Evolutionary conservation across 2,113 vertebrate species (phyloP), one percentile per base, ranked within the genome.

Genomic region (Apteryx owenii): DNA sequence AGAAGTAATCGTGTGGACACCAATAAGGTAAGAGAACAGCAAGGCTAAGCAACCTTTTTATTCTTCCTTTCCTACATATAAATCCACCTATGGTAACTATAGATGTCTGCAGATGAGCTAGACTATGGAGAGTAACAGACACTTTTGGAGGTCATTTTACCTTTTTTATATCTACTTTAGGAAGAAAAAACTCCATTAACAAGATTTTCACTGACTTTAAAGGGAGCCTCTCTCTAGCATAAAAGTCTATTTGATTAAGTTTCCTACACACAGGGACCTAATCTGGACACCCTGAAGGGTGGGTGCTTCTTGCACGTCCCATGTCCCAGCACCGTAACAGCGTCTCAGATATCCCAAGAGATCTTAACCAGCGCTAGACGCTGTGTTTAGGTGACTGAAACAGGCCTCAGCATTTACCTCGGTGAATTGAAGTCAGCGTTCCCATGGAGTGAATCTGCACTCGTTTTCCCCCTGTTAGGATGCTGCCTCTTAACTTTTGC

Each of bases 321-420:
- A 8, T 61, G 69, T 22, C 31, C 31, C 50, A 73, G 3, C 12
- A 44, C 8, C 25, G 19, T 61, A 85, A 19, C 13, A 66, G 18
- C 9, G 25, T 25, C 65, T 82, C 51, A 33, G 29, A 54, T 31
- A 91, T 26, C 66, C n/a, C 62, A 65, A 75, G 21, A 29, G 10
- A 60, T 26, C 54, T 79, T 81, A 54, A 87, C 62, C 40, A 65
- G 20, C 12, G 50, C 44, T 40, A 6, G 8, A 33, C 3, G 15
- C 25, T 61, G 4, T 33, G 18, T 36, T 73, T 48, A 73, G 36
- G n/a, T 20, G 31, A 61, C 6, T 0, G 0, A 62, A 81, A 26
- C 16, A 64, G 81, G 2, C 23, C 10, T 20, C 50, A 33, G 42
- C 5, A 58, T 79, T 91, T 76, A 31, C 31, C 38, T 10, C 2